Evolutionary conservation across 2,888 invertebrate species (phyloP).

Genomic region (Caenorhabditis zanzibari): DNA sequence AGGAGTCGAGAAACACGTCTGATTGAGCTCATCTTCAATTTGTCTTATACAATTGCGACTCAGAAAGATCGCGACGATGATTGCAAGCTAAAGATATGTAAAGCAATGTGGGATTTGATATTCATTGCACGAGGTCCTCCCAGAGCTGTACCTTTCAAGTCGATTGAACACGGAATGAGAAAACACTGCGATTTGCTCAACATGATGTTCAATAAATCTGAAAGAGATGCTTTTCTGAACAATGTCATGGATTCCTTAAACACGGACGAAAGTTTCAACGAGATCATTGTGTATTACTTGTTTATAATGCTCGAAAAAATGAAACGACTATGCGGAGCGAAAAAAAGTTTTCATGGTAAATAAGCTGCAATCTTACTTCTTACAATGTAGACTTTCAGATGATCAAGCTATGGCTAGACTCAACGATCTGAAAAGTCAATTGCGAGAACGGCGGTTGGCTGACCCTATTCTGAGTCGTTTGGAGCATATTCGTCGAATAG

Average conservation of each 20-base stretch:
- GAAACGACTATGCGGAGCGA: constrained; percentile 32
- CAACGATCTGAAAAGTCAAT: constrained; percentile 34
- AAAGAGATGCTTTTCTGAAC: constrained; percentile 50
- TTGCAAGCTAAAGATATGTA: constrained; percentile 53
- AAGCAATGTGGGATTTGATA: constrained; percentile 63
- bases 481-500: constrained; percentile 49
- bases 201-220: constrained; percentile 40
- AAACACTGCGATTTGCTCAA: constrained; percentile 63
- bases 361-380: background rate
- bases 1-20: constrained; percentile 57
- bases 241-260: constrained; percentile 36
- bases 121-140: constrained; percentile 58
- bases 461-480: constrained; percentile 44
- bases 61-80: constrained; percentile 57
- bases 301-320: constrained; percentile 58
- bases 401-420: constrained; percentile 1
- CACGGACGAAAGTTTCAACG: constrained; percentile 52
- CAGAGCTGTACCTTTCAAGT: constrained; percentile 49
- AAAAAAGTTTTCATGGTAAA: constrained; percentile 10
- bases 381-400: background rate
- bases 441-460: constrained; percentile 27
- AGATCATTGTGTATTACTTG: constrained; percentile 50
- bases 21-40: constrained; percentile 63
- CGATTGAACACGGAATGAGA: constrained; percentile 60
- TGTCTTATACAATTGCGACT: constrained; percentile 32